Conservation (phyloP, 2,113 vertebrate species). For the Melanotaenia duboulayi region DNA sequence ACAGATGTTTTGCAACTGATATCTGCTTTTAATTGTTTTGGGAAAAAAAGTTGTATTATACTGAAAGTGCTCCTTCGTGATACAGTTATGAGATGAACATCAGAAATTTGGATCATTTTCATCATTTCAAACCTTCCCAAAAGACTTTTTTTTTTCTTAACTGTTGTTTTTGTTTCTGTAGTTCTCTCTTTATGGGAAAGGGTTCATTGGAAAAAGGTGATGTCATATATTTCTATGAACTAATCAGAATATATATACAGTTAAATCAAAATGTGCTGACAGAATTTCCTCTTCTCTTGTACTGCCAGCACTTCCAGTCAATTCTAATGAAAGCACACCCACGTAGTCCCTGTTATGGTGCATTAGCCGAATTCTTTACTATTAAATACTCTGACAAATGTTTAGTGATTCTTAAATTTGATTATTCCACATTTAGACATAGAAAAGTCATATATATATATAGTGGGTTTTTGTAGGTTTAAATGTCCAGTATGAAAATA, state of each 20-base stretch:
- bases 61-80: not conserved
- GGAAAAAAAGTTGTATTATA: not conserved
- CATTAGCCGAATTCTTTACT: not conserved
- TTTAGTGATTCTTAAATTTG: not conserved
- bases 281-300: not conserved
- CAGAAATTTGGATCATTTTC: not conserved
- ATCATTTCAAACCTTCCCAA: not conserved
- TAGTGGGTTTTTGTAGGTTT: constrained; percentile 1
- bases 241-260: constrained; percentile 3
- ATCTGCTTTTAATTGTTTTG: not conserved
- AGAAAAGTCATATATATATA: not conserved
- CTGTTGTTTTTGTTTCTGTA: not conserved
- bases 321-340: constrained; percentile 13
- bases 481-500: constrained; percentile 11
- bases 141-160: not conserved
- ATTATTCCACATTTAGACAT: not conserved
- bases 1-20: too few species aligned
- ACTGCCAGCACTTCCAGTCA: not conserved
- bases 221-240: not conserved
- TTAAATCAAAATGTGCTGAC: not conserved
- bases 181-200: not conserved
- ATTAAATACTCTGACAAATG: not conserved
- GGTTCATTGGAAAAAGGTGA: not conserved
- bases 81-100: not conserved
- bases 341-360: constrained; percentile 3